phyloP scores from a whole-genome alignment of 2,797 vertebrate genomes.

The Kryptolebias ocellatus region DNA sequence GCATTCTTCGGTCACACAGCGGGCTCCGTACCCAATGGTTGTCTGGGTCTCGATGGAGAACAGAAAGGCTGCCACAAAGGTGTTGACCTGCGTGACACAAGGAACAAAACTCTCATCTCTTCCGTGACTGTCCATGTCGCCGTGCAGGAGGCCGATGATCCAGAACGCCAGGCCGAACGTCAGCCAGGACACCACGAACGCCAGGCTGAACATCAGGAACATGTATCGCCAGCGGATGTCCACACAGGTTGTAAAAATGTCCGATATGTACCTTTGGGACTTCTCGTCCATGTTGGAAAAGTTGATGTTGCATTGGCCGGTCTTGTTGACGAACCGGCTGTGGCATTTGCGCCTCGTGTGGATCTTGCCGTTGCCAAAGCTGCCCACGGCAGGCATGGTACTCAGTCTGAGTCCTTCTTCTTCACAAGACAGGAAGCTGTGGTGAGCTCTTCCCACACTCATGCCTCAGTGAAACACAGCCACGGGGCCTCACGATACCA shows the following conservation, averaged over 20 bases:
- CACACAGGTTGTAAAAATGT: conserved; percentile 97
- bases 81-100: conserved; percentile 90
- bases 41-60: conserved; percentile 98
- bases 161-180: conserved; percentile 91
- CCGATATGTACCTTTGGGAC: conserved; percentile 92
- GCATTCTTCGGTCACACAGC: conserved; percentile 95
- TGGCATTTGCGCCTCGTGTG: conserved; percentile 90
- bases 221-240: conserved; percentile 97
- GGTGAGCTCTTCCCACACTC: conserved; percentile 86
- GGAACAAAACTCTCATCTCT: conserved; percentile 84
- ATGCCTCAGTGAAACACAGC: conserved; percentile 84
- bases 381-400: conserved; percentile 91
- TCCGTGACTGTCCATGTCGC: conserved; percentile 85
- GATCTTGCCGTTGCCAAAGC: conserved; percentile 95
- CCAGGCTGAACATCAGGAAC: conserved; percentile 92
- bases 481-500: conserved; percentile 48
- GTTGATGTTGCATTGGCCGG: conserved; percentile 93
- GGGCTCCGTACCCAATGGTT: conserved; percentile 94
- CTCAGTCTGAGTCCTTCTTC: conserved; percentile 90
- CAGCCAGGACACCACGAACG: conserved; percentile 92
- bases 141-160: conserved; percentile 90
- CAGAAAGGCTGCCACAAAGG: conserved; percentile 93
- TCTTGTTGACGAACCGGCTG: conserved; percentile 93
- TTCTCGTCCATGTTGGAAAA: conserved; percentile 98
- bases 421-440: conserved; percentile 90